Base-by-base conservation (phyloP, 2,888 invertebrate genomes). In the Darwinula stevensoni region DNA sequence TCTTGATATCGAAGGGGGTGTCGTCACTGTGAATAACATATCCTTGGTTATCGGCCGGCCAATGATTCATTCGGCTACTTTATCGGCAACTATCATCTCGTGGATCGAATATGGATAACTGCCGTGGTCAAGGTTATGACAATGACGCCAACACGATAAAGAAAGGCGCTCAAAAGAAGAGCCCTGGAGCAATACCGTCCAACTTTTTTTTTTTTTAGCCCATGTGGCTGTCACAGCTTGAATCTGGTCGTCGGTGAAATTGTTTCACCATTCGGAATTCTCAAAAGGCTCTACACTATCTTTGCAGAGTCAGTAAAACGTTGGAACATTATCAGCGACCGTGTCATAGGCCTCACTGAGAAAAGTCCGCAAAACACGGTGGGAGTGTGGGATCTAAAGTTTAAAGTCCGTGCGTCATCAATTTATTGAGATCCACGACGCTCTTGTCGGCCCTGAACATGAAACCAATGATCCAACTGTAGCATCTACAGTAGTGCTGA, bases 101-200 rank as follows among this genome's bases (percentile, higher is more conserved):
- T 6, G 22, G 22, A 6, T 22, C n/a, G n/a, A 22, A 22, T 22
- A 22, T 22, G 6, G 22, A 22, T 22, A 26, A 34, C 16, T 37
- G 34, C 28, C 18, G 30, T 16, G 34, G 30, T 9, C 34, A 36
- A 27, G 30, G 32, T 9, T 36, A 36, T 27, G 36, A 37, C 16
- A 37, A 37, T 27, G 36, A 17, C 5, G 16, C 32, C 5, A 37
- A 37, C 27, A 36, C 36, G 32, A 18, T 13, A 13, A 32, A 36
- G 29, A 34, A 34, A 16, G 37, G 36, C 11, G 36, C 26, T n/a
- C 34, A n/a, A 34, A 18, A 26, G 18, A 15, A 9, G 14, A 14
- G 33, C 33, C 18, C 31, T 34, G 14, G 14, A 33, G 13, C 14
- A 14, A 14, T 22, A 34, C 11, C 16, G 30, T 14, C 15, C 14